phyloP scores from a whole-genome alignment of 2,113 vertebrate genomes.

The human (Homo sapiens) region GRCh38 chrX:105554001-105554500 shows the following conservation, averaged over 20 bases:
- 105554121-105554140: not conserved
- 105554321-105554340: not conserved
- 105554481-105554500: not conserved
- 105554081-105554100: not conserved
- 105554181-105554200: not conserved
- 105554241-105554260: slow-evolving; percentile 11
- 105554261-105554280: not conserved
- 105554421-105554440: not conserved
- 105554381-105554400: not conserved
- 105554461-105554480: slow-evolving; percentile 2
- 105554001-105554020: not conserved
- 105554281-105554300: not conserved
- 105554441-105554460: not conserved
- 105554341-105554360: no score
- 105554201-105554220: not conserved
- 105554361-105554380: not conserved
- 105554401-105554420: not conserved
- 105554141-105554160: not conserved
- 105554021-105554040: not conserved
- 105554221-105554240: not conserved
- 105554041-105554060: not conserved
- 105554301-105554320: not conserved
- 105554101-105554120: not conserved
- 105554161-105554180: not conserved
- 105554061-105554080: not conserved